phyloP scores from a whole-genome alignment of 2,888 invertebrate genomes.

The Aleiodes alternator region DNA sequence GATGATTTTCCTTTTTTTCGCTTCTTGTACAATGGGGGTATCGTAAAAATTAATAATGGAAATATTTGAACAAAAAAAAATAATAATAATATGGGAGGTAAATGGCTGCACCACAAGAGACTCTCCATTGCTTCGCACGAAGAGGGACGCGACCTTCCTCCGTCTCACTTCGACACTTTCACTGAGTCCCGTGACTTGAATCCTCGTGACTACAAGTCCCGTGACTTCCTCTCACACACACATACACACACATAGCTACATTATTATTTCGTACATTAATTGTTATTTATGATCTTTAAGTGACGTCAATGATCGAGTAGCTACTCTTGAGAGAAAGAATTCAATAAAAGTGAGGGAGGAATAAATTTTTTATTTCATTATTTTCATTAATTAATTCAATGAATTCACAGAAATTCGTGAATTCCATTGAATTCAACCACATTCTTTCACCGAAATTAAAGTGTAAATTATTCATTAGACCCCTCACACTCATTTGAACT shows the following conservation, averaged over 20 bases:
- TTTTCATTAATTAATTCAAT: too few relatives aligned
- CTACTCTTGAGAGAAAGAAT: background rate
- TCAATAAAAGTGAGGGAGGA: too few relatives aligned
- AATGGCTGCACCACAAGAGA: conserved; percentile 23
- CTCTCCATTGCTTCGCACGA: conserved; percentile 36
- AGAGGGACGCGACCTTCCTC: conserved; percentile 56
- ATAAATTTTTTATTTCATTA: background rate
- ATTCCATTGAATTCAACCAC: too few relatives aligned
- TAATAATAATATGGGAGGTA: background rate
- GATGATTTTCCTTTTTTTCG: background rate
- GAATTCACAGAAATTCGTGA: background rate
- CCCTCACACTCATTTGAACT: too few relatives aligned
- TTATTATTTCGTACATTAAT: conserved; percentile 32
- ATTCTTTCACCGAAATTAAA: too few relatives aligned
- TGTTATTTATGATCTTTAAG: background rate
- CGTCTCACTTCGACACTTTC: conserved; percentile 66
- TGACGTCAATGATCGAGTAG: background rate
- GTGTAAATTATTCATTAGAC: too few relatives aligned
- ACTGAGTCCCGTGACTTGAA: conserved; percentile 65
- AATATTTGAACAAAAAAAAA: conserved; percentile 3
- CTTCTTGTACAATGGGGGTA: conserved; percentile 1
- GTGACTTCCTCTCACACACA: conserved; percentile 58
- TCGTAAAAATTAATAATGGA: conserved; percentile 25
- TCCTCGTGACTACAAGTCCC: conserved; percentile 62
- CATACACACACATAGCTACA: conserved; percentile 44